phyloP scores from a whole-genome alignment of 2,888 invertebrate genomes.

The Sycophila texana region DNA sequence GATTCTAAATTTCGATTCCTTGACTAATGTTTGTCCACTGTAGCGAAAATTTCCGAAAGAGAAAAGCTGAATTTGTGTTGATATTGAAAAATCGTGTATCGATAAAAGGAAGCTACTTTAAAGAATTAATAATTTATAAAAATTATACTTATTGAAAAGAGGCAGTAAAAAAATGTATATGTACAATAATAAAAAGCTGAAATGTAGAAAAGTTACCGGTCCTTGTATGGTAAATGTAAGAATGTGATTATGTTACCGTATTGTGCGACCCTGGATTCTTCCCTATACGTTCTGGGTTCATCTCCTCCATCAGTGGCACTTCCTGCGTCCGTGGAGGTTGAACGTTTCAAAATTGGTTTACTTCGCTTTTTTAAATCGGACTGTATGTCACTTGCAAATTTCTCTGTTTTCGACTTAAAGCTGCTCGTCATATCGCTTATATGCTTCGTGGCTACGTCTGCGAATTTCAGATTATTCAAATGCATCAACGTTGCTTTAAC shows the following conservation, averaged over 20 bases:
- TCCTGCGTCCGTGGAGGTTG: constrained; percentile 70
- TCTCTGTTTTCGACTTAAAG: constrained; percentile 83
- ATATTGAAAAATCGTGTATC: neutral
- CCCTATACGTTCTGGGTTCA: constrained; percentile 83
- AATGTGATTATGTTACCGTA: constrained; percentile 78
- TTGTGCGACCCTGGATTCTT: constrained; percentile 83
- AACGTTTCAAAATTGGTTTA: constrained; percentile 76
- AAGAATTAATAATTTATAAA: neutral
- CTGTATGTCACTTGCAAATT: constrained; percentile 82
- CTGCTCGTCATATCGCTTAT: constrained; percentile 82
- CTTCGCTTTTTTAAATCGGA: constrained; percentile 78
- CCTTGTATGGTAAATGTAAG: constrained; percentile 7
- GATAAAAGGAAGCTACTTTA: too few species aligned
- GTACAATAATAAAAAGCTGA: neutral
- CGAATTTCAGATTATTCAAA: constrained; percentile 61
- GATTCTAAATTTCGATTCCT: neutral
- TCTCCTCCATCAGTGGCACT: constrained; percentile 74
- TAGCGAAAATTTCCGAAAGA: neutral
- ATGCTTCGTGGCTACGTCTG: constrained; percentile 80
- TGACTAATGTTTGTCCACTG: neutral
- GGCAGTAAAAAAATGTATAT: too few species aligned
- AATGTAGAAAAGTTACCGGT: constrained; percentile 19
- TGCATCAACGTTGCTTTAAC: constrained; percentile 7
- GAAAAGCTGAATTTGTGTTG: neutral
- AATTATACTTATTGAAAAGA: neutral